These are phyloP conservation scores for Turnix velox DNA, from an alignment of 2,113 vertebrate species.

Conservation along the genomic window DNA sequence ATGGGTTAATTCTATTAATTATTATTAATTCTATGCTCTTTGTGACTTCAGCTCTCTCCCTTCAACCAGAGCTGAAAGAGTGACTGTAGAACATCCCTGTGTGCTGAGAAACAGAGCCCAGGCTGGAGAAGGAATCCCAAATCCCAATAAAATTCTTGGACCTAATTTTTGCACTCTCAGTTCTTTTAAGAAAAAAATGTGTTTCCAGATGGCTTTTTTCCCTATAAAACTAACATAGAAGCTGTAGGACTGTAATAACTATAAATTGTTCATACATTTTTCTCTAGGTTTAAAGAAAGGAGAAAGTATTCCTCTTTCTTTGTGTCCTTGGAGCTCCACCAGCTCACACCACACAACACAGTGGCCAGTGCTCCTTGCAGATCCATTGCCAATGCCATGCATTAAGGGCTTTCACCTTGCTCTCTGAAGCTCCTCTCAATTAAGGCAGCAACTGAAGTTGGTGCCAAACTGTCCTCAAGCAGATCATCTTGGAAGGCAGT, in stretches of 20 bases:
- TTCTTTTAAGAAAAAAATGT: not conserved
- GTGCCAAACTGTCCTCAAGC: not conserved
- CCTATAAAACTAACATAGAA: not conserved
- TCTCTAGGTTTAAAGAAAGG: not conserved
- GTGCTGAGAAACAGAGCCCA: not conserved
- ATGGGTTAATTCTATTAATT: too few relatives aligned
- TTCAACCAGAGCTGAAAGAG: not conserved
- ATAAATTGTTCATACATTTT: not conserved
- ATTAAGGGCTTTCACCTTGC: not conserved
- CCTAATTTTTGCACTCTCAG: not conserved
- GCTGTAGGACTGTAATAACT: not conserved
- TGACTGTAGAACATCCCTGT: not conserved
- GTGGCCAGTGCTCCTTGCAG: not conserved
- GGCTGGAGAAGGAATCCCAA: not conserved
- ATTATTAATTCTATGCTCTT: not conserved
- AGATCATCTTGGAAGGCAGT: not conserved
- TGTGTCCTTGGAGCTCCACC: not conserved
- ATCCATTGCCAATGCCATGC: accelerated
- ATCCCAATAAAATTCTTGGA: not conserved
- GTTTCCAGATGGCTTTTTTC: not conserved
- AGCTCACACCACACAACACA: not conserved
- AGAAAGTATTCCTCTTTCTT: not conserved
- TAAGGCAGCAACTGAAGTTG: not conserved
- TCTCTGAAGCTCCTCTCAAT: not conserved
- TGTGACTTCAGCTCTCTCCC: not conserved